Conservation (phyloP, 2,888 invertebrate genomes). For the Serripes groenlandicus region DNA sequence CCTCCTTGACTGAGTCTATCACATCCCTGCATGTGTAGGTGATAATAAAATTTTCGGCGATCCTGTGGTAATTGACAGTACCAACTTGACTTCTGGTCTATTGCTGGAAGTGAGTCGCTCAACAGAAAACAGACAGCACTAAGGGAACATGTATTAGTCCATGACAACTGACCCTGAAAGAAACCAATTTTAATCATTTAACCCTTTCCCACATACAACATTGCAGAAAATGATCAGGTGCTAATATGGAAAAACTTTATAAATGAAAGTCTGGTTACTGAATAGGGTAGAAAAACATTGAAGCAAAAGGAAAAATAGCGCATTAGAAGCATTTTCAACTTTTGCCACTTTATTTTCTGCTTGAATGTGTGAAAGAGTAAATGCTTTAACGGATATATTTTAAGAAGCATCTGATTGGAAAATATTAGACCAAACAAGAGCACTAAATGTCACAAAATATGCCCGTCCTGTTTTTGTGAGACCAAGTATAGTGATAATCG, state of each 20-base stretch:
- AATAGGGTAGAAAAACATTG: no score
- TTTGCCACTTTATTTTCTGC: no score
- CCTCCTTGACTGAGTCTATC: constrained; percentile 87
- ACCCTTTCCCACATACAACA: neutral
- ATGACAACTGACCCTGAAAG: constrained; percentile 83
- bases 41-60: constrained; percentile 86
- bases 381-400: no score
- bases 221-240: no score
- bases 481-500: no score
- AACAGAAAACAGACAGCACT: constrained; percentile 84
- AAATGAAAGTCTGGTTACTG: no score
- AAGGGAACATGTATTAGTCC: constrained; percentile 84
- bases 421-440: no score
- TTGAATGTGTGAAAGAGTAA: no score
- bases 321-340: neutral
- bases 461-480: no score
- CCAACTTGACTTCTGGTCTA: constrained; percentile 81
- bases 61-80: constrained; percentile 84
- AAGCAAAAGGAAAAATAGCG: neutral
- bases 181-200: neutral
- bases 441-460: no score
- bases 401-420: no score
- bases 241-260: no score
- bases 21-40: constrained; percentile 88
- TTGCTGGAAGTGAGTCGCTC: constrained; percentile 75